Conservation (phyloP, 2,888 invertebrate species). For the Eilema sororculum region DNA sequence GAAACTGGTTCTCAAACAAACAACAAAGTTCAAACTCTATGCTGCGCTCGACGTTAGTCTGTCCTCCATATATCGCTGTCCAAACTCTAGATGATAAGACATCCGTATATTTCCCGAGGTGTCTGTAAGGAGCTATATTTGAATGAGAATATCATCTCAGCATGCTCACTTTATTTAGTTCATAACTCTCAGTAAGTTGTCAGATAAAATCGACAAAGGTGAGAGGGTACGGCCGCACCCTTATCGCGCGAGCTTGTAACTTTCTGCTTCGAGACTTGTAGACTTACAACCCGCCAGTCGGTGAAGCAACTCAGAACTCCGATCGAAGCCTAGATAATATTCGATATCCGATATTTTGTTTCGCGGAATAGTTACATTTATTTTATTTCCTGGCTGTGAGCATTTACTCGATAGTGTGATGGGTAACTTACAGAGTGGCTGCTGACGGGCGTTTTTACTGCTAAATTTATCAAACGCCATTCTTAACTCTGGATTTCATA, state of each 20-base stretch:
- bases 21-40: constrained; percentile 13
- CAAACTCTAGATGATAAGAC: constrained; percentile 52
- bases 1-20: constrained; percentile 7
- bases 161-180: constrained; percentile 63
- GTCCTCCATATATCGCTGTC: constrained; percentile 43
- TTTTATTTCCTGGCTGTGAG: constrained; percentile 1
- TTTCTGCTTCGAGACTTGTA: constrained; percentile 50
- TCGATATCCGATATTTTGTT: constrained; percentile 8
- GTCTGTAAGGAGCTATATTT: constrained; percentile 56
- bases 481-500: neutral
- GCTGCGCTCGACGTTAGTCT: constrained; percentile 18
- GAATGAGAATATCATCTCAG: constrained; percentile 54
- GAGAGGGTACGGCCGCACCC: constrained; percentile 52
- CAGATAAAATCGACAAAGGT: constrained; percentile 73
- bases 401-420: too few species aligned
- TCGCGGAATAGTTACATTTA: neutral
- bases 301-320: constrained; percentile 39
- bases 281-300: constrained; percentile 30
- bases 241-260: constrained; percentile 64
- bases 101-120: constrained; percentile 52
- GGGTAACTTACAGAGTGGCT: neutral
- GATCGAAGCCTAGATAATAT: constrained; percentile 48
- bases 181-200: constrained; percentile 67
- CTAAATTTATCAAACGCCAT: neutral
- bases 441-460: neutral